These are phyloP conservation scores for Calameuta pallipes DNA, from an alignment of 2,888 invertebrate species.

Conservation along the genomic window DNA sequence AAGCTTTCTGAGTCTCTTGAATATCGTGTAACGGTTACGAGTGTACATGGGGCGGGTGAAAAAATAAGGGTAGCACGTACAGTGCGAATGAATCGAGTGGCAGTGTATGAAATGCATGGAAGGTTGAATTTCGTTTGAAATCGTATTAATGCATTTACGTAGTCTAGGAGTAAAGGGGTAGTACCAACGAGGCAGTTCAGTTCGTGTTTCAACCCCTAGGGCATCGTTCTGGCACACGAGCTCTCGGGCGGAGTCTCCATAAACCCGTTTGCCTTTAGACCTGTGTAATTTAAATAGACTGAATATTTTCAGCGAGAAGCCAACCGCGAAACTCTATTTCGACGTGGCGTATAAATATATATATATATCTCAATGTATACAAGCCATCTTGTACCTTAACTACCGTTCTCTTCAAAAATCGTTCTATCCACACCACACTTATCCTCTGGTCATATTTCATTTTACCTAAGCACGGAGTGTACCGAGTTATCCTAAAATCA, in stretches of 20 bases:
- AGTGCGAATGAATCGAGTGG: background rate
- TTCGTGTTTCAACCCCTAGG: conserved; percentile 26
- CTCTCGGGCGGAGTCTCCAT: conserved; percentile 15
- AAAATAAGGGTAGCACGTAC: background rate
- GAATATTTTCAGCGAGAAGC: conserved; percentile 23
- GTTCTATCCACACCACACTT: background rate
- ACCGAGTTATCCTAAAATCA: background rate
- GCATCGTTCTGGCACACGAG: conserved; percentile 24
- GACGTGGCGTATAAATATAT: conserved; percentile 6
- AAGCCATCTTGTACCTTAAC: background rate
- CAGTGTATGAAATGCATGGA: background rate
- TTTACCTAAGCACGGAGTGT: background rate
- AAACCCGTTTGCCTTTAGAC: conserved; percentile 1
- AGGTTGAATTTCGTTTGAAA: conserved; percentile 14
- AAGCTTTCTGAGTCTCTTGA: background rate
- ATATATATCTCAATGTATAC: background rate
- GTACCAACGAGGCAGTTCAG: conserved; percentile 19
- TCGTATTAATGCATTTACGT: conserved; percentile 34
- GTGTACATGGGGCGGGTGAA: background rate
- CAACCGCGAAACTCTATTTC: conserved; percentile 22
- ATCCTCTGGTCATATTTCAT: background rate
- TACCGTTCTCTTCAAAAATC: background rate
- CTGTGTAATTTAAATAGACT: conserved; percentile 34
- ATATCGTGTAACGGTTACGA: background rate
- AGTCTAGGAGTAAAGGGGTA: conserved; percentile 15